Evolutionary conservation across 2,797 vertebrate genomes (phyloP).

Genomic region (Sebastes oblongus): DNA sequence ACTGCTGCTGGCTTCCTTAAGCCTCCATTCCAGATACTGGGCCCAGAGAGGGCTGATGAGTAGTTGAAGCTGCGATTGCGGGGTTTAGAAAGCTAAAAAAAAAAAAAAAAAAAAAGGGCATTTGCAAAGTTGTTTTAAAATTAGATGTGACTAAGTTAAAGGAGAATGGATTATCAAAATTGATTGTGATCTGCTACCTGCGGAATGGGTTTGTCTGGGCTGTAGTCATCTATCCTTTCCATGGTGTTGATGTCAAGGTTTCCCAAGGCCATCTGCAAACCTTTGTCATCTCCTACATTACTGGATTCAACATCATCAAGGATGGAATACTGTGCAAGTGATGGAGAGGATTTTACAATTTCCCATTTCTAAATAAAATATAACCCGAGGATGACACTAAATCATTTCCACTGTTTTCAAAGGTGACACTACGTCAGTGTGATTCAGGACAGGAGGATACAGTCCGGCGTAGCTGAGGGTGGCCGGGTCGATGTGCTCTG

Average conservation of each 20-base stretch:
- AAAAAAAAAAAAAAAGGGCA: not conserved
- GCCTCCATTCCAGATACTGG: constrained; percentile 89
- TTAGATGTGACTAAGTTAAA: not conserved
- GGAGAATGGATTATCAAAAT: too few species aligned
- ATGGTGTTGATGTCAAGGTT: constrained; percentile 91
- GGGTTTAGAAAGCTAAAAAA: constrained; percentile 72
- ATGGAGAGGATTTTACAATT: not conserved
- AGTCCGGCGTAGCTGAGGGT: constrained; percentile 89
- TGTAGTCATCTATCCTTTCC: constrained; percentile 88
- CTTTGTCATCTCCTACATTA: constrained; percentile 86
- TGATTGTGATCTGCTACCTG: constrained; percentile 21
- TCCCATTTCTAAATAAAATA: not conserved
- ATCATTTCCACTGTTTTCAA: not conserved
- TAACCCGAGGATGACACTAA: not conserved
- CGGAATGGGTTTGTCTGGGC: constrained; percentile 82
- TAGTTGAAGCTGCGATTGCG: constrained; percentile 85
- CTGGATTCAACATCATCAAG: constrained; percentile 76
- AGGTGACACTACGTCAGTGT: not conserved
- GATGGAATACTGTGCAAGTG: not conserved
- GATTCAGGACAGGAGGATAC: constrained; percentile 87
- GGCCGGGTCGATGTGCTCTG: constrained; percentile 82
- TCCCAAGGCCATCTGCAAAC: constrained; percentile 93
- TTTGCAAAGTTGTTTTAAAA: not conserved
- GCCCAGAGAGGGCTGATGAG: not conserved
- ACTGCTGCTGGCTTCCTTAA: constrained; percentile 46